Base-by-base conservation (phyloP, 1,140 invertebrate genomes). In the Anthonomus grandis region DNA sequence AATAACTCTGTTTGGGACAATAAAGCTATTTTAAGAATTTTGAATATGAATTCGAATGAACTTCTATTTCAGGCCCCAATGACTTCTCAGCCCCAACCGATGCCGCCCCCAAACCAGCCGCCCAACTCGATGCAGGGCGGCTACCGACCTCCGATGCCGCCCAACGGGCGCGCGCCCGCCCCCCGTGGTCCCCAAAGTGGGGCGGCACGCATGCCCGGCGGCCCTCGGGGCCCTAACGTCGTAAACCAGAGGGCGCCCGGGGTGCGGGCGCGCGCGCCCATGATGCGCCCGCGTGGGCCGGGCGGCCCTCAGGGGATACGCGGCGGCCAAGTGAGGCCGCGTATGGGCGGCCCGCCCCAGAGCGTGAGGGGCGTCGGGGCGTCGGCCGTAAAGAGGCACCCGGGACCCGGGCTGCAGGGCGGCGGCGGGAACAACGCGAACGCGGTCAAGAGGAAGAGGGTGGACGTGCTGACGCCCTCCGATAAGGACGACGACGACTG, bases 401-500 rank as follows among this genome's bases (percentile, higher is more conserved):
- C n/a, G n/a, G n/a, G n/a, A n/a, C n/a, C n/a, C n/a, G n/a, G n/a
- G n/a, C n/a, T n/a, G n/a, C n/a, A n/a, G n/a, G n/a, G n/a, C n/a
- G n/a, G n/a, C n/a, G n/a, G 70, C n/a, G 60, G 59, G 37, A 60
- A 63, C 3, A 54, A 57, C 38, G 39, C 57, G 15, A 10, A 66
- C 6, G 58, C 59, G 47, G 56, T 60, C 0, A 79, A 78, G 59
- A 74, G 77, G 57, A 76, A 79, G 46, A 68, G 76, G 34, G 74
- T 81, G 68, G 79, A 81, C 49, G 71, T 81, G 10, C 58, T 82
- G 6, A 65, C 82, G 8, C 80, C 81, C 0, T 79, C 80, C 56
- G 75, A 78, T 57, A 81, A 82, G 56, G 81, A 82, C 57, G 79
- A 82, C 59, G 79, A 80, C 6, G 81, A 83, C 53, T 83, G 82